Evolutionary conservation across 2,797 vertebrate genomes (phyloP).

Genomic region (Halcyon badia): DNA sequence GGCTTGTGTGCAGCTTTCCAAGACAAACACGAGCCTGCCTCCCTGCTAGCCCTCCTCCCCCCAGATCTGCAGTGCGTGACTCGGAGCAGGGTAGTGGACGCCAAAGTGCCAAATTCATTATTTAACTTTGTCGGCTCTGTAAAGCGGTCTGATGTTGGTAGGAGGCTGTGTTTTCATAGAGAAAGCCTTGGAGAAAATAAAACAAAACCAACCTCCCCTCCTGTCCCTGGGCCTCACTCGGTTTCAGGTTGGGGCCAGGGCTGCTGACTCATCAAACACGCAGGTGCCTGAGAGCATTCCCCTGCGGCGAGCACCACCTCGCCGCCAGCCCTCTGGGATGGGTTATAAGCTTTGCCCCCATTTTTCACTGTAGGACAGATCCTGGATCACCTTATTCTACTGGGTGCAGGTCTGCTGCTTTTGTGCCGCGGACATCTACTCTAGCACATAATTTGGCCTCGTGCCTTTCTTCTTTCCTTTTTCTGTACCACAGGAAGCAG

Average conservation of each 20-base stretch:
- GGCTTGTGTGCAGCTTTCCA: constrained; percentile 16
- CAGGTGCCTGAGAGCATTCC: constrained; percentile 33
- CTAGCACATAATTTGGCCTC: constrained; percentile 42
- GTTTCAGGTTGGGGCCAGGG: constrained; percentile 15
- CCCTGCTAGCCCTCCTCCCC: neutral
- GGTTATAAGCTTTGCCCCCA: neutral
- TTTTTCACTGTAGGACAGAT: neutral
- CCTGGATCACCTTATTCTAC: neutral
- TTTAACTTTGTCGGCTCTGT: neutral
- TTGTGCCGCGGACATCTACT: neutral
- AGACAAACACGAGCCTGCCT: constrained; percentile 17
- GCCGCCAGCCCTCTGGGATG: neutral
- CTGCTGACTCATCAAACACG: constrained; percentile 18
- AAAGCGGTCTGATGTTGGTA: constrained; percentile 40
- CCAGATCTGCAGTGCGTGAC: neutral
- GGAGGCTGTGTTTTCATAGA: constrained; percentile 66
- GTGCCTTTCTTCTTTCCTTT: constrained; percentile 45
- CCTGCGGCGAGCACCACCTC: neutral
- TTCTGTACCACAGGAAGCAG: constrained; percentile 67
- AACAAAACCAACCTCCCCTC: constrained; percentile 33
- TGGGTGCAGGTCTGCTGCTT: neutral
- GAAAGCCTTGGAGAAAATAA: constrained; percentile 57
- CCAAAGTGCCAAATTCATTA: neutral
- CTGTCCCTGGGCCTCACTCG: neutral
- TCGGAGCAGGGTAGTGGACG: neutral